Percentiles rank a stretch among this genome's conserved stretches.
Conservation (phyloP, 2,797 vertebrate genomes). For the Melanotaenia pygmaea region DNA sequence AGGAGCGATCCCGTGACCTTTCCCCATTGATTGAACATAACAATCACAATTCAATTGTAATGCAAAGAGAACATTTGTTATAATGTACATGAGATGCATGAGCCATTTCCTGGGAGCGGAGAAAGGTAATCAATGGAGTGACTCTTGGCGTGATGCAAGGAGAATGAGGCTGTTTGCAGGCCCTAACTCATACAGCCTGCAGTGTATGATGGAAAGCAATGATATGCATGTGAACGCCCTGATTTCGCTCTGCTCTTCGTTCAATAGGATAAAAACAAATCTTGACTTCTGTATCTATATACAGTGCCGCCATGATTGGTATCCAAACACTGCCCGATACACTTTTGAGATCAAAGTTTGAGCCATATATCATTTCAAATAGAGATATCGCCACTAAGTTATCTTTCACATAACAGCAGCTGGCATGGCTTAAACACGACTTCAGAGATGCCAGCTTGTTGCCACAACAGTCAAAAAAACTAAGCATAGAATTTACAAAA, state of each 20-base stretch:
- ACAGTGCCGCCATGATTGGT: conserved; percentile 20
- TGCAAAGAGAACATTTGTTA: conserved; percentile 99
- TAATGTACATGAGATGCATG: conserved; percentile 98
- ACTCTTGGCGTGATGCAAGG: conserved; percentile 82
- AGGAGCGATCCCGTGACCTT: conserved; percentile 99
- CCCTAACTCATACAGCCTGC: conserved; percentile 81
- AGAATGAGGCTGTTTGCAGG: conserved; percentile 76
- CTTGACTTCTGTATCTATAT: conserved; percentile 61
- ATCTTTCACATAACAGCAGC: conserved; percentile 28
- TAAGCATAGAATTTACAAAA: conserved; percentile 1
- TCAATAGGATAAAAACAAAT: conserved; percentile 70
- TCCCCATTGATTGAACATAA: conserved; percentile 99
- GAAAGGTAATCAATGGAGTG: conserved; percentile 96
- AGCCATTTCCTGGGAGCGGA: conserved; percentile 94
- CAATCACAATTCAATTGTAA: conserved; percentile 99
- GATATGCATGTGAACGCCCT: conserved; percentile 81
- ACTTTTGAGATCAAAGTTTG: conserved; percentile 48
- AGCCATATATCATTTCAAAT: conserved; percentile 29
- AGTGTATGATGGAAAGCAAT: conserved; percentile 83
- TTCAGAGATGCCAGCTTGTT: conserved; percentile 44
- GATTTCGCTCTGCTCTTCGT: conserved; percentile 68
- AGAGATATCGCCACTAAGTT: conserved; percentile 31
- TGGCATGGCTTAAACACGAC: conserved; percentile 39
- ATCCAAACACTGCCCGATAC: conserved; percentile 18
- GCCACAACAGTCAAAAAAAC: conserved; percentile 16